A percentile compares a stretch with the other conserved stretches of the same genome.
These are phyloP conservation scores for Melanogrammus aeglefinus DNA, from an alignment of 2,797 vertebrate genomes.

Conservation along the genomic window DNA sequence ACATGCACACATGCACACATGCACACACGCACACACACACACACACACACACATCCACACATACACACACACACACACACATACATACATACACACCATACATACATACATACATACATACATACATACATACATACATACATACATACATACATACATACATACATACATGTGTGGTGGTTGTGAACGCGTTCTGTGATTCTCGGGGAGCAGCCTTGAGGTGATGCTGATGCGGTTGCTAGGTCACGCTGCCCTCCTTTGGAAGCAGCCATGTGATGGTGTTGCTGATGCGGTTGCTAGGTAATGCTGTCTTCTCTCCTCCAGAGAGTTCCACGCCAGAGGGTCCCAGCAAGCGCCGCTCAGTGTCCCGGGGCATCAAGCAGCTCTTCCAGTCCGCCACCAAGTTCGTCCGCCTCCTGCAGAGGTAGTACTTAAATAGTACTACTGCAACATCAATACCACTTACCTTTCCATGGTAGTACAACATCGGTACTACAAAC, in stretches of 20 bases:
- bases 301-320: slow-evolving; percentile 21
- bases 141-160: background rate
- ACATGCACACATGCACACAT: too few relatives aligned
- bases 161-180: too few relatives aligned
- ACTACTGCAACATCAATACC: slow-evolving; percentile 27
- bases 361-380: slow-evolving; percentile 76
- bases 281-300: background rate
- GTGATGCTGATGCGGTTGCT: too few relatives aligned
- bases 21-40: too few relatives aligned
- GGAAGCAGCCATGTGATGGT: too few relatives aligned
- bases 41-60: too few relatives aligned
- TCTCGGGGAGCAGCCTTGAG: too few relatives aligned
- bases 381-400: slow-evolving; percentile 78
- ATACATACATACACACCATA: too few relatives aligned
- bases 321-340: slow-evolving; percentile 64
- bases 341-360: slow-evolving; percentile 67
- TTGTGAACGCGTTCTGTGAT: too few relatives aligned
- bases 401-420: slow-evolving; percentile 76
- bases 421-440: slow-evolving; percentile 63
- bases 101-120: background rate
- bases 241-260: too few relatives aligned
- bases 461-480: background rate
- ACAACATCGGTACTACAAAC: background rate
- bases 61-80: too few relatives aligned
- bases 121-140: background rate